Evolutionary conservation across 2,888 invertebrate species (phyloP), one percentile per base, ranked within the genome.

Genomic region (Ligdia adustata): DNA sequence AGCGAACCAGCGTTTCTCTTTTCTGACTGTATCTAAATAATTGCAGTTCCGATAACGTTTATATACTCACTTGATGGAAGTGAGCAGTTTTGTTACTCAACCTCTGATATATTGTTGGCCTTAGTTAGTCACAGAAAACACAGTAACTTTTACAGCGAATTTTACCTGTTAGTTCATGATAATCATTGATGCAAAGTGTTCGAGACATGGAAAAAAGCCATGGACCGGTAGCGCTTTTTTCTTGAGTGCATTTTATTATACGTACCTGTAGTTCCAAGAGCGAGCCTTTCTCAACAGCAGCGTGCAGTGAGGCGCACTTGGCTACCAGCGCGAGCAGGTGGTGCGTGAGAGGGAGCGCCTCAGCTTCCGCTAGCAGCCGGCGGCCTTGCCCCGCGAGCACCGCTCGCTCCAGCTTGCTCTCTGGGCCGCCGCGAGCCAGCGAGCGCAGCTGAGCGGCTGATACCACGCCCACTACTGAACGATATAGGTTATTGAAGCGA

Each of bases 291-390:
- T 93, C 92, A 2, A 95, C 95, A 0, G 96, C 94, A 31, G 93
- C 93, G 69, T 97, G 96, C 0, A 96, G 90, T 27, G 94, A 92
- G 34, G 94, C 93, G 49, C 96, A 95, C 79, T 94, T 95, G 1
- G 94, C 94, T 84, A 96, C 92, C 55, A 95, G 91, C 31, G 91
- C 91, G 0, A 95, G 94, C 31, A 87, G 63, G 52, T 82, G 76
- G 33, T 64, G 69, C 0, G 86, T 64, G 12, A 82, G 64, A 0
- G 80, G 75, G 28, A 84, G 54, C 0, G 75, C 72, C 27, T 81
- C 81, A 0, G 84, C 72, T 51, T 79, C 84, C 0, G 75, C 73
- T 44, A 87, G 72, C 48, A 89, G 74, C 48, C 84, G 78, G 26
- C 72, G 80, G 43, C 89, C 89, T 56, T 88, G 87, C 2, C 90